Evolutionary conservation across 2,797 vertebrate genomes (phyloP), one percentile per base, ranked within the genome.

Genomic region (Molossus molossus): DNA sequence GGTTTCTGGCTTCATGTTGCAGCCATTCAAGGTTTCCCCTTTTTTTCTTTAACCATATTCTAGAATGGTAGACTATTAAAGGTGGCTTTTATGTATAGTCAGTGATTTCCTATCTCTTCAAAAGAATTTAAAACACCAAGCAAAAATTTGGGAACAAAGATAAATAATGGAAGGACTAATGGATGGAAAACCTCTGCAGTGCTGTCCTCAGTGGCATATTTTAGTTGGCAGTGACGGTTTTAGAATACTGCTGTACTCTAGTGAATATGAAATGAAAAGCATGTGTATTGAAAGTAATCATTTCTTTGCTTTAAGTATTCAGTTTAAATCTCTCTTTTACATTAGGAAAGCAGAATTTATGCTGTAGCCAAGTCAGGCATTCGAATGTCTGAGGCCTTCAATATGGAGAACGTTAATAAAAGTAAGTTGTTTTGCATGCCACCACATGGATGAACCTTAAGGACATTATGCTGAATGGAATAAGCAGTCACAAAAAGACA

Each of bases 341-440:
- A 37, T 80, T 96, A 99, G 99, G 99, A 99, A 98, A 99, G 99
- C 98, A 99, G 99, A 95, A 99, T 99, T 98, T 99, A 99, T 94
- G 99, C 99, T 77, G 99, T 99, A 96, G 99, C 99, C 96, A 99
- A 99, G 97, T 99, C 99, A 94, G 99, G 99, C 95, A 99, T 99
- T 97, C 98, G 99, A 93, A 99, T 99, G 98, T 99, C 99, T 60
- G 99, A 99, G 98, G 99, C 99, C 58, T 99, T 99, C 89, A 98
- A 98, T 95, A 14, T 98, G 96, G 99, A 99, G 87, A 97, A 98
- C 81, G 95, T 98, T 73, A 99, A 98, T 98, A 99, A 99, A 99
- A 99, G 99, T 99, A 98, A 98, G 98, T 98, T 45, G 73, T 92
- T 96, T 87, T 87, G 55, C 79, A 48, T 91, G 65, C 21, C 62